Evolutionary conservation across 1,140 invertebrate genomes (phyloP), one percentile per base, ranked within the genome.

Genomic region (Drosophila chauvacae): DNA sequence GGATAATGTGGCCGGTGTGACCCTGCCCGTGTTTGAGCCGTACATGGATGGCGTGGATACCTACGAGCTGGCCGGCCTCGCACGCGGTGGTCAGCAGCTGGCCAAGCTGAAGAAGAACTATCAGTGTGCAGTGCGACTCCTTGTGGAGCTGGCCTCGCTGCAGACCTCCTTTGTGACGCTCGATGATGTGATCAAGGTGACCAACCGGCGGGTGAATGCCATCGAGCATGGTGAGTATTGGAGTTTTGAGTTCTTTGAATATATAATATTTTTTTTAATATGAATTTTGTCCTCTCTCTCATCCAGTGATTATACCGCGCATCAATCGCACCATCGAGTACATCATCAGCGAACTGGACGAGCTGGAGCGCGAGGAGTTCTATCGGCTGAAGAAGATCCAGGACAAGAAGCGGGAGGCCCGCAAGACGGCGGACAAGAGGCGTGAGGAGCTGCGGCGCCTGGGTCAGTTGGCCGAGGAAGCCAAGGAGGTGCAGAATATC

Each of bases 1-100:
- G 93, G 99, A 99, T 92, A 99, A 99, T 94, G 99, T 99, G 39
- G 99, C 99, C 78, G 99, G 98, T 94, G 98, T 99, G 0, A 97
- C 96, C 73, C 93, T 99, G 65, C 98, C 98, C 23, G 95, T 99
- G 16, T 99, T 99, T 93, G 98, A 99, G 93, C 96, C 97, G 11
- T 99, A 99, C 93, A 96, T 97, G 90, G 98, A 99, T 94, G 98
- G 98, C 61, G 95, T 96, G 30, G 98, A 99, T 92, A 97, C 96
- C 4, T 98, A 98, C 90, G 98, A 99, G 93, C 92, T 99, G 76
- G 97, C 98, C 79, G 98, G 98, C 84, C 93, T 99, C 59, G 97
- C 98, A 53, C 94, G 97, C 90, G 98, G 98, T 91, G 98, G 98
- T 45, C 97, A 99, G 76, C 98, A 99, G 90, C 94, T 99, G 77